Evolutionary conservation across 2,888 invertebrate genomes (phyloP), one percentile per base, ranked within the genome.

Genomic region (Noctua pronuba): DNA sequence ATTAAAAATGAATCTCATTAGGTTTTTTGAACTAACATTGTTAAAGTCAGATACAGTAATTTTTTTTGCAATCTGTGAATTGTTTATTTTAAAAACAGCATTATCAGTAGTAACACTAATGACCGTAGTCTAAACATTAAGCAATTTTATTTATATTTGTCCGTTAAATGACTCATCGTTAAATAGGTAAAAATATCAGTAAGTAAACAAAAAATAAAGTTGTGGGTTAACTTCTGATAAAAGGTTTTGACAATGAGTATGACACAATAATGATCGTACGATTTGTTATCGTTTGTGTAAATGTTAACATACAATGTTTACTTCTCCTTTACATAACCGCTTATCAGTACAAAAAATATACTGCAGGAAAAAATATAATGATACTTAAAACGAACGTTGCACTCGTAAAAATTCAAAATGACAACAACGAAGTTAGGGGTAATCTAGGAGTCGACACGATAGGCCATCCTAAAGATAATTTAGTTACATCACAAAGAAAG

Each of bases 121-220:
- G 49, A 60, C 58, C 28, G 7, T 16, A 73, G 73, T 55, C n/a
- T 69, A 72, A 83, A 83, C 52, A 86, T 85, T 86, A 65, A 64
- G 55, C 38, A 78, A 65, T 69, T 73, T 75, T 78, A 77, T 83
- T 77, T 74, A 28, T 82, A 82, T 52, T 41, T 24, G 60, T 55
- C 62, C 52, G 44, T 73, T 82, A 70, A 70, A 77, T 83, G 77
- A 85, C 1, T 83, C 85, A 83, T 69, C 49, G 28, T 55, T 8
- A 2, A 31, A 13, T 41, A 38, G 8, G 18, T 66, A 77, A 67
- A 38, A 58, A 58, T 70, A 85, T 77, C 62, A 52, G 60, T 58
- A 21, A n/a, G 65, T 62, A 73, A 65, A 84, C 52, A 84, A 75
- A 84, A 73, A 75, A 70, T 16, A 21, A 46, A 28, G 21, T 0